phyloP scores from a whole-genome alignment of 2,797 vertebrate genomes.

The Acestrorhynchus altus region DNA sequence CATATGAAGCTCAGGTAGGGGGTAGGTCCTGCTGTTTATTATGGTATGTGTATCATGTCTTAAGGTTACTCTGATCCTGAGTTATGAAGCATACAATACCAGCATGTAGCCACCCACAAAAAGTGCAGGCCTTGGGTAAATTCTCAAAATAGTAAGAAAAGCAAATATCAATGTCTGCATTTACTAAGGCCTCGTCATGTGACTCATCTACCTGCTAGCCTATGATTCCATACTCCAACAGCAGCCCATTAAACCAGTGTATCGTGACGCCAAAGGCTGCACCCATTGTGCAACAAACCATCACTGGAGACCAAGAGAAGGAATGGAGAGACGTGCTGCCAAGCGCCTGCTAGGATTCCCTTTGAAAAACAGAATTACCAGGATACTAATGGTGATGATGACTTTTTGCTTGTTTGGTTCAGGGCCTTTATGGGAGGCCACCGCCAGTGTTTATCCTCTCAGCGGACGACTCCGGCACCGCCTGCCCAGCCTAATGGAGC shows the following conservation, averaged over 20 bases:
- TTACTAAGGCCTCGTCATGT: not conserved
- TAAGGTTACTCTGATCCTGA: too few species aligned
- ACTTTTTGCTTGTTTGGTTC: constrained; percentile 62
- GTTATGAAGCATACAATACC: too few species aligned
- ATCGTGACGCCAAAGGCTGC: constrained; percentile 1
- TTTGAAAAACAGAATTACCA: constrained; percentile 41
- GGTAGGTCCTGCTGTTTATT: too few species aligned
- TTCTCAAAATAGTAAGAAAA: too few species aligned
- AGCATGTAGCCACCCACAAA: too few species aligned
- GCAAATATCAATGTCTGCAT: too few species aligned
- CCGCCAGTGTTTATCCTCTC: constrained; percentile 71
- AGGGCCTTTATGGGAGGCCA: constrained; percentile 66
- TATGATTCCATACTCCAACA: not conserved
- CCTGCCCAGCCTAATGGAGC: constrained; percentile 72
- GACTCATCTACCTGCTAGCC: not conserved
- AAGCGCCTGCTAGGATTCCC: constrained; percentile 10
- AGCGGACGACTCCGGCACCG: constrained; percentile 54
- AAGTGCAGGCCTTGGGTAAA: too few species aligned
- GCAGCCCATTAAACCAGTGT: not conserved
- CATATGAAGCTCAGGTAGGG: too few species aligned
- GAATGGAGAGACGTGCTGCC: not conserved
- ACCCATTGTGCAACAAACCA: not conserved
- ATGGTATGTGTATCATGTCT: too few species aligned
- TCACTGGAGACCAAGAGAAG: not conserved
- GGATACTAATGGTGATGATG: constrained; percentile 64